Percentiles rank a stretch among this genome's conserved stretches.
Conservation (phyloP, 2,113 vertebrate species). For the Megaleporinus macrocephalus region DNA sequence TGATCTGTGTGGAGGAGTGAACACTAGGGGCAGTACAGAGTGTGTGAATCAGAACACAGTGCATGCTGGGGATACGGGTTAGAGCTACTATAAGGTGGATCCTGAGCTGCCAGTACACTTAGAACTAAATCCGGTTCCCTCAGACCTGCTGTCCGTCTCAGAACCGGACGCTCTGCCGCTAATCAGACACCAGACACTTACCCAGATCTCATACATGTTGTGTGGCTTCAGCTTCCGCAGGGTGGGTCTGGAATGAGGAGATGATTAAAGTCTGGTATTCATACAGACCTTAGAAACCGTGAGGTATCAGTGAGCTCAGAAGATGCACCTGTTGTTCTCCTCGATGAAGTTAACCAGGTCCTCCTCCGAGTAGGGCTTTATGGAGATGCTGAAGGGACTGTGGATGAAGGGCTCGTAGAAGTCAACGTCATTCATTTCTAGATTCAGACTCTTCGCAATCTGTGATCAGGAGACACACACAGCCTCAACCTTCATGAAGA, state of each 20-base stretch:
- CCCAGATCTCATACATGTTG: constrained; percentile 93
- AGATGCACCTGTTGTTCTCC: constrained; percentile 40
- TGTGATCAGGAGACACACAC: not conserved
- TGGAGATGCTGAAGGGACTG: constrained; percentile 82
- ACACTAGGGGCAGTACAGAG: no score
- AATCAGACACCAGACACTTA: constrained; percentile 65
- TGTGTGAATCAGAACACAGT: not conserved
- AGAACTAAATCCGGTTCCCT: no score
- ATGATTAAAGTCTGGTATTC: not conserved
- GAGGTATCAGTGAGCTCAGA: not conserved
- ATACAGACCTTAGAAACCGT: no score
- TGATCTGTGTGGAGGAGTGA: no score
- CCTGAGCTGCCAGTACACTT: no score
- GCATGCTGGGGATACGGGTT: not conserved
- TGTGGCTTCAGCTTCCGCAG: constrained; percentile 88
- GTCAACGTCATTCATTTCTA: constrained; percentile 81
- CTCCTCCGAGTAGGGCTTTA: constrained; percentile 85
- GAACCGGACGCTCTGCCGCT: no score
- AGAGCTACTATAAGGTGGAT: no score
- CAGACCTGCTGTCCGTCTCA: no score
- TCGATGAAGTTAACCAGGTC: constrained; percentile 78
- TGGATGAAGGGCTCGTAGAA: constrained; percentile 93
- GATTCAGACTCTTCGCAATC: constrained; percentile 36
- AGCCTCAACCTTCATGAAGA: no score
- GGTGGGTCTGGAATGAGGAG: constrained; percentile 78